Evolutionary conservation across 64 coral and sea anemone genomes (phyloP), one percentile per base, ranked within the genome.

Genomic region (Cladopsammia gracilis): DNA sequence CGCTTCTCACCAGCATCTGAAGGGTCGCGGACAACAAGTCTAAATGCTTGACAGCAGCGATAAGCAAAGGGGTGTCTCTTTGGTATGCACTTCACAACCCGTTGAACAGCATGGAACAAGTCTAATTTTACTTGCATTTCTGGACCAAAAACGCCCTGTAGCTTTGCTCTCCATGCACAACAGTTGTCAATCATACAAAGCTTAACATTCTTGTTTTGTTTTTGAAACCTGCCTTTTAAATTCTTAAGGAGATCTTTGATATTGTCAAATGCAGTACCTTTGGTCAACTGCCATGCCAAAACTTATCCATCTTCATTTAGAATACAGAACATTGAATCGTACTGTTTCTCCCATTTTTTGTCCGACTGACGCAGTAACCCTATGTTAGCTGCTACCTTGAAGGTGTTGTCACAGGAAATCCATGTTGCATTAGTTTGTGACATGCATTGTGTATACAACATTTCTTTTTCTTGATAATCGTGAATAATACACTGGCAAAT

Each of bases 301-400:
- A 34, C 34, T 34, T 34, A 2, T 34, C 34, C 34, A 34, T 34
- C 2, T 34, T 34, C 34, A 34, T 34, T 34, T 34, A 34, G 34
- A 34, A 34, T 58, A 48, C 91, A 87, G 72, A 93, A 87, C 70
- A 93, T 78, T 26, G 91, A 93, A 76, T 93, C 91, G 61, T 77
- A 93, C 42, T 87, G 58, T 58, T 87, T 93, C 65, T 93, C 82
- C 91, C 73, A 93, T 71, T 87, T 79, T 70, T 65, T 75, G 52
- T 88, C 92, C 76, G 25, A 88, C 25, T 79, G 70, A 19, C 90
- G 53, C 59, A 76, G 44, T 23, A 86, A 18, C 47, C 90, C 90
- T 13, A 86, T 93, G 25, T 93, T 88, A 23, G 73, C 64, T 18
- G 92, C 92, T 18, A 93, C 92, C 61, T 93, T 93, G 51, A 93